Base-by-base conservation (phyloP, 1,140 invertebrate genomes). In the Pomacea maculata region DNA sequence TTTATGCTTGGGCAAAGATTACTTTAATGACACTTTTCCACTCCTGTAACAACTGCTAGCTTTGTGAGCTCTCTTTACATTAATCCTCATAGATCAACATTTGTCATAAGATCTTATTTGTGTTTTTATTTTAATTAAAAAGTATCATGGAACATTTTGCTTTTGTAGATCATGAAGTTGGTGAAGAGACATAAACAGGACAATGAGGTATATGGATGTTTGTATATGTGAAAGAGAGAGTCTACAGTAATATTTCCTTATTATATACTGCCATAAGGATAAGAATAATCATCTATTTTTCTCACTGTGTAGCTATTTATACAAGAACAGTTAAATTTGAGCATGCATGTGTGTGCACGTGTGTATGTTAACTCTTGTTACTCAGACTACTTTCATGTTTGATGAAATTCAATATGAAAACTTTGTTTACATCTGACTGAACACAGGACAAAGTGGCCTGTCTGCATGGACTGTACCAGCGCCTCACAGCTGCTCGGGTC, bases 391-490 rank as follows among this genome's bases (percentile, higher is more conserved):
- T 14, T 61, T 61, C 57, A 61, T 61, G 15, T 61, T 61, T 61
- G 57, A 9, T 61, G 11, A 11, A 61, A 61, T 61, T 61, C 57
- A 9, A 9, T 61, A 17, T 8, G 9, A 17, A 11, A 61, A 45
- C 34, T 45, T 45, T 17, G 15, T 61, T 61, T 17, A 61, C 57
- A 61, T 61, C 15, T 61, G 57, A 61, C 15, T 61, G 11, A 61
- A 75, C 83, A 72, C 80, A 90, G 88, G 88, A 88, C 57, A 89
- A 88, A 76, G 54, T 89, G 64, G 85, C 86, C 7, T 90, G 86
- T 80, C 80, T 91, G 9, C 88, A 90, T 80, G 85, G 86, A 6
- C 82, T 91, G 78, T 89, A 91, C 80, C 88, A 90, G 82, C 80
- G 86, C 67, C 75, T 91, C 65, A 78, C 89, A 75, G 83, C 88